Conservation (phyloP, 2,113 vertebrate species). For the Chrysemys picta region DNA sequence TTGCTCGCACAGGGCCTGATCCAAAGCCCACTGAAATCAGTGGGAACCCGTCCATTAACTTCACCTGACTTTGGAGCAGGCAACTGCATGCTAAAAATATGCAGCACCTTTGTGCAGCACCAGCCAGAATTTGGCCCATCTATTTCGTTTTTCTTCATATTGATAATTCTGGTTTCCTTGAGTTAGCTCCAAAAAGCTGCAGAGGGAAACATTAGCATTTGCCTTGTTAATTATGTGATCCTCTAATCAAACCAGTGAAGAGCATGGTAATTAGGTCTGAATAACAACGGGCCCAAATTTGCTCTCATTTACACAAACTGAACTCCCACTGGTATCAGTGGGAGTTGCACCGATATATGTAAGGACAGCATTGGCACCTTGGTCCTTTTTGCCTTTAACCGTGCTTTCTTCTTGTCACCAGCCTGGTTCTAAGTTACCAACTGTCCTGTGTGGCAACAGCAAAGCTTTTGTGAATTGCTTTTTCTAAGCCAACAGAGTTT, state of each 20-base stretch:
- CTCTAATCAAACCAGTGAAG: neutral
- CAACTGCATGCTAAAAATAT: neutral
- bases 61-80: neutral
- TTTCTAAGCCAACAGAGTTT: constrained; percentile 13
- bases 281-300: neutral
- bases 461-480: neutral
- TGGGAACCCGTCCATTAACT: neutral
- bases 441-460: neutral
- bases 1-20: neutral
- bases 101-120: neutral
- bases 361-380: neutral
- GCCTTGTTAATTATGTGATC: neutral
- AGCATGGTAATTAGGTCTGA: neutral
- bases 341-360: neutral
- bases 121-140: neutral
- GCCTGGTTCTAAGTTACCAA: fast-evolving
- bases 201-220: neutral
- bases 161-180: neutral
- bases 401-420: neutral
- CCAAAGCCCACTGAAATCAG: neutral
- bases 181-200: neutral
- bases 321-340: neutral
- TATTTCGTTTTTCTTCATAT: neutral
- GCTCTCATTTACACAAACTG: neutral
- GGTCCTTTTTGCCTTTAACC: neutral